Evolutionary conservation across 2,797 vertebrate genomes (phyloP).

Genomic region (Arctocebus calabarensis): DNA sequence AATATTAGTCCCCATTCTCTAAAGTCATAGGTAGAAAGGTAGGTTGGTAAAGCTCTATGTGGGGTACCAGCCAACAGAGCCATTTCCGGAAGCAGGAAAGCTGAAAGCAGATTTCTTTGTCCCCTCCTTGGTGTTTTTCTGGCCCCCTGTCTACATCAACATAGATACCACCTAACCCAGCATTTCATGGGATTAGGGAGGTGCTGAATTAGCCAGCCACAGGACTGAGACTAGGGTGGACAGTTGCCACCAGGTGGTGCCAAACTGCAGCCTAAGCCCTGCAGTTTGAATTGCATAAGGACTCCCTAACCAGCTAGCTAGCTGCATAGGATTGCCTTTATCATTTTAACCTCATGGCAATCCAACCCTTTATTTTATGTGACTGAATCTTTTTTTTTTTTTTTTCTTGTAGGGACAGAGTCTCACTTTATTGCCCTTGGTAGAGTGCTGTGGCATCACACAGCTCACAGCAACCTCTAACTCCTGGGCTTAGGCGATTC

Average conservation of each 20-base stretch:
- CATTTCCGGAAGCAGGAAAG: constrained; percentile 15
- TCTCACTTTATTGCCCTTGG: too few relatives aligned
- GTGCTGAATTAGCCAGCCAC: not conserved
- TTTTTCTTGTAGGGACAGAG: too few relatives aligned
- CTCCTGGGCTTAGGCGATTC: too few relatives aligned
- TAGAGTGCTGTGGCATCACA: too few relatives aligned
- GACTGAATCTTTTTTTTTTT: constrained; percentile 20
- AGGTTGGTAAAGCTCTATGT: not conserved
- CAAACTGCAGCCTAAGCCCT: constrained; percentile 13
- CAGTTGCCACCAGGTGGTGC: constrained; percentile 72
- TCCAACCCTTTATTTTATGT: not conserved
- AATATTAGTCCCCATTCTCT: not conserved
- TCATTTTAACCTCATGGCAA: not conserved
- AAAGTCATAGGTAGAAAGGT: not conserved
- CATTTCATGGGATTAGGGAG: not conserved
- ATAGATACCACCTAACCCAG: not conserved
- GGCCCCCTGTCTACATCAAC: not conserved
- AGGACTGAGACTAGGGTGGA: not conserved
- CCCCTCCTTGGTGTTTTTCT: not conserved
- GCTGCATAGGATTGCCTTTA: not conserved
- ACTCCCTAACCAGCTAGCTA: not conserved
- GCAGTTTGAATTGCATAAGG: not conserved
- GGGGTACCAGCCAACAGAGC: not conserved
- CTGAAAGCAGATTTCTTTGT: not conserved
- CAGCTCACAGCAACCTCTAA: too few relatives aligned